Evolutionary conservation across 2,888 invertebrate species (phyloP), one percentile per base, ranked within the genome.

Genomic region (Neoscelio sp.): DNA sequence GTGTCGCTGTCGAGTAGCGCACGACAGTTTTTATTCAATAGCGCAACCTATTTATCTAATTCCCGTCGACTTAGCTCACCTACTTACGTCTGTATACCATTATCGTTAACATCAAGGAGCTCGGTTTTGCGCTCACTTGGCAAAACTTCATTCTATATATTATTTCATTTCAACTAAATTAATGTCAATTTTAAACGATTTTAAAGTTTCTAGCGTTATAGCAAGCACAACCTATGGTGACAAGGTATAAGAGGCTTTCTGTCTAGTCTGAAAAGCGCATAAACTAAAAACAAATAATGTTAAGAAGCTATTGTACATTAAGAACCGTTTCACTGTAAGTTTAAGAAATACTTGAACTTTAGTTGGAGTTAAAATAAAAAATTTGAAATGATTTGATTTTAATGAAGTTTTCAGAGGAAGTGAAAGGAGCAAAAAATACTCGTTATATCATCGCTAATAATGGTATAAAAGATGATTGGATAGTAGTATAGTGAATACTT

Each of bases 41-140:
- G 54, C 38, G 13, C 10, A n/a, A n/a, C 35, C 52, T 35, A 52
- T 52, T 52, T 52, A 52, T 52, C 52, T 52, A 52, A 52, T 35
- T 52, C 52, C 35, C 35, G 52, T 35, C 35, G 30, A 52, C 52
- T 52, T 33, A 35, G 12, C 35, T 30, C 17, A 52, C 20, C 52
- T 52, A 35, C 52, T 52, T 52, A 52, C 20, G 35, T 52, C 20
- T 35, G 52, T 52, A 35, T 17, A 28, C 28, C 28, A 50, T 50
- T 50, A 50, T 50, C 50, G 33, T 33, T 10, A 18, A 33, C 50
- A 50, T 30, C 33, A 50, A 50, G 33, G 33, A 10, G 30, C 33
- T 50, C 28, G 28, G 28, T n/a, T 28, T 4, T 28, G 28, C 28
- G 28, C 28, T 50, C 33, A 18, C 33, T 50, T n/a, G 17, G 17